Evolutionary conservation across 2,888 invertebrate species (phyloP), one percentile per base, ranked within the genome.

Genomic region (Megaustenia siamemsis): DNA sequence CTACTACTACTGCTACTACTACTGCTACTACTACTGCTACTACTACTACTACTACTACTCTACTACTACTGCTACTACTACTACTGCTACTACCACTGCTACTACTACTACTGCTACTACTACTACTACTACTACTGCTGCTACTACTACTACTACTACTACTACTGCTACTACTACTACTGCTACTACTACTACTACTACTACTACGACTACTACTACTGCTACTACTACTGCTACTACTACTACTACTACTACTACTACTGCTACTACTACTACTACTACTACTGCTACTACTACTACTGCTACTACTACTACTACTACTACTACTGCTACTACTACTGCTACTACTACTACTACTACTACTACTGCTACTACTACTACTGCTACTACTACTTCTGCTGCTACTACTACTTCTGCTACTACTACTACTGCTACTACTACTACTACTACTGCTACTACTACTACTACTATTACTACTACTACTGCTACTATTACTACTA

Each of bases 241-340:
- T 49, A 49, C 49, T 49, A 15, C 49, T 49, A 15, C 49, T 49
- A 49, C 49, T 49, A 49, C 15, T 49, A 49, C 49, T 66, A 66
- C 66, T 66, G 32, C 66, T 66, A 66, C 66, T 66, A 66, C 21
- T 66, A 45, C 49, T 76, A 76, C 35, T 35, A 45, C 45, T 28
- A 49, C 49, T 76, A 45, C 76, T 49, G 10, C 49, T 49, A 28
- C 76, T 38, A 38, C 71, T 71, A 38, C 71, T 38, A 38, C 71
- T 38, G 10, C 71, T 71, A 24, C 71, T 71, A 38, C 40, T 71
- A 10, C 71, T 71, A 38, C 71, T 71, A 38, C 71, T 71, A 38
- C 71, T 71, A 71, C 71, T 71, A 71, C 71, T 71, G 32, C 71
- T 71, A 71, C 71, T 71, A 71, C 71, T 71, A 71, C 71, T 71